phyloP scores from a whole-genome alignment of 2,888 invertebrate genomes.

The Gastrophysa polygoni region DNA sequence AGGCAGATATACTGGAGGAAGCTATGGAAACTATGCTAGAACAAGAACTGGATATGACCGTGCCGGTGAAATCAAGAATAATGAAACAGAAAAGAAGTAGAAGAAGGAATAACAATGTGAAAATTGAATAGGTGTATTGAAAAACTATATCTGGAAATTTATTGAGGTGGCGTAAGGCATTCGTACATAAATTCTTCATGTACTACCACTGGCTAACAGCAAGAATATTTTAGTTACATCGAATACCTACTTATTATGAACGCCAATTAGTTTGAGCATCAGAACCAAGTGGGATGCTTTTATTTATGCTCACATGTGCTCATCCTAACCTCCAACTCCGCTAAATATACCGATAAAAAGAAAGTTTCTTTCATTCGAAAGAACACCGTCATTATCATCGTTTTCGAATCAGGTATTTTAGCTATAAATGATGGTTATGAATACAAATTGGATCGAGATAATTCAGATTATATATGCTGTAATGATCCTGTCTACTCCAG shows the following conservation, averaged over 20 bases:
- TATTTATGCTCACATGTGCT: slow-evolving; percentile 32
- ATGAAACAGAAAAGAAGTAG: too few species aligned
- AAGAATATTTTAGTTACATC: slow-evolving; percentile 27
- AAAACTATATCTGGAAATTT: too few species aligned
- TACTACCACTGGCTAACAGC: background rate
- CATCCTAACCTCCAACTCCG: slow-evolving; percentile 19
- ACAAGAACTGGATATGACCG: too few species aligned
- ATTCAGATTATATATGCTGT: background rate
- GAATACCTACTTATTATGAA: slow-evolving; percentile 36
- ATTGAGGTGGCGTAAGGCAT: background rate
- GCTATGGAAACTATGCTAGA: too few species aligned
- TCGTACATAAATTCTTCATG: background rate
- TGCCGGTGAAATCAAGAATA: too few species aligned
- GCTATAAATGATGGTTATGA: background rate
- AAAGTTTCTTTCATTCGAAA: background rate
- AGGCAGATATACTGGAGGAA: too few species aligned
- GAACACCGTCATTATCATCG: slow-evolving; percentile 7
- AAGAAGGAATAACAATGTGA: too few species aligned
- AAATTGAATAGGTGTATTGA: too few species aligned
- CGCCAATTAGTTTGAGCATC: slow-evolving; percentile 40
- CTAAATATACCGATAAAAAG: slow-evolving; percentile 16
- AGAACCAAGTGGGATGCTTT: slow-evolving; percentile 34
- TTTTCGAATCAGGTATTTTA: slow-evolving; percentile 2
- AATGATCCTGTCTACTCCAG: too few species aligned
- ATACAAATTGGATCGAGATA: background rate